Conservation (phyloP, 1,140 invertebrate species). For the Drosophila miranda region DNA sequence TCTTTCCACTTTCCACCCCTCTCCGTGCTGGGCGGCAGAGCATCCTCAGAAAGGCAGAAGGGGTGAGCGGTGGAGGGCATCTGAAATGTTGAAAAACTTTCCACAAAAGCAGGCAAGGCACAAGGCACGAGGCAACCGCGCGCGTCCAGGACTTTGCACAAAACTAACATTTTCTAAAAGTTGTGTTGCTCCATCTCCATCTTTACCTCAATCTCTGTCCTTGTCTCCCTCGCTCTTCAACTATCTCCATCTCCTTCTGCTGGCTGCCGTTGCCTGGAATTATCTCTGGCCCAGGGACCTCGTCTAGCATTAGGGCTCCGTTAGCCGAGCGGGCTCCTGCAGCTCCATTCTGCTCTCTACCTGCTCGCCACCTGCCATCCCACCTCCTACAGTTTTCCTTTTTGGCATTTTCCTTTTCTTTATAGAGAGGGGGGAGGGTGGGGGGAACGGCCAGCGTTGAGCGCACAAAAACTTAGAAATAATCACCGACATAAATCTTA, state of each 20-base stretch:
- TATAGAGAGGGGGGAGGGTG: constrained; percentile 1
- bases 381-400: constrained; percentile 4
- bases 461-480: constrained; percentile 81
- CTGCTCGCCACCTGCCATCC: constrained; percentile 17
- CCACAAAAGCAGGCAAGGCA: no score
- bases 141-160: constrained; percentile 2
- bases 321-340: constrained; percentile 20
- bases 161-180: constrained; percentile 52
- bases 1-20: no score
- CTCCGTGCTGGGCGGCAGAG: no score
- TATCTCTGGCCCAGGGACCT: constrained; percentile 34
- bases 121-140: no score
- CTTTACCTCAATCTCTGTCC: background rate
- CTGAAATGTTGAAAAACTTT: no score
- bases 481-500: constrained; percentile 82
- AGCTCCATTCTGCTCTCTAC: constrained; percentile 11
- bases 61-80: no score
- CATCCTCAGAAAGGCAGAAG: no score
- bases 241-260: background rate
- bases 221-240: background rate
- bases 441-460: constrained; percentile 50
- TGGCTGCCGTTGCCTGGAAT: constrained; percentile 15
- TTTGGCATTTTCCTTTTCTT: constrained; percentile 20
- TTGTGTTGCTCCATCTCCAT: background rate
- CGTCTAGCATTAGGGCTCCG: constrained; percentile 45